Base-by-base conservation (phyloP, 2,888 invertebrate species). In the Anthrax anthrax region DNA sequence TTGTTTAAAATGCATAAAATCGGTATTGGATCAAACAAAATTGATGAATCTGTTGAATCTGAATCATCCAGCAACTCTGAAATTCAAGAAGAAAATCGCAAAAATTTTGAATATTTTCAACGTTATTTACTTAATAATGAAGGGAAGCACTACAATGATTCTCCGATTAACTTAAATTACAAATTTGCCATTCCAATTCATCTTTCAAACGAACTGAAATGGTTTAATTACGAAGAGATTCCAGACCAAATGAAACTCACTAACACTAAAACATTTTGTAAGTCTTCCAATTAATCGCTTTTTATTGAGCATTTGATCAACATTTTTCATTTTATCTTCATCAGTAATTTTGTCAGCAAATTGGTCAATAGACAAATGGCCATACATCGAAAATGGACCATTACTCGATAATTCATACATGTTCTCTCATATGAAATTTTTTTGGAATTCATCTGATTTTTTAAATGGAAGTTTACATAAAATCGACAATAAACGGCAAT, bases 261-360 rank as follows among this genome's bases (percentile, higher is more conserved):
- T 0, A 82, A 81, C 54, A 78, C 78, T n/a, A 81, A 81, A 45
- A 73, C 73, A 50, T 80, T 79, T 38, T 65, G 80, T 80, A 65
- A 63, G 17, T 42, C 16, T 39, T 17, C 34, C 45, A 2, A 43
- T 38, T 42, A 44, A 47, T 40, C 49, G 27, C 17, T 18, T 36
- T 44, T 37, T 18, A 47, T n/a, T 42, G 43, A 19, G 41, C 8
- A 39, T 50, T 19, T 39, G 8, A 39, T 4, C 14, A 17, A 8
- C 8, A 16, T 9, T 37, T 16, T 2, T 9, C 4, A 17, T 16
- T 16, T 16, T 16, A 19, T 23, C 16, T 42, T 57, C 55, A 5
- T n/a, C 56, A 80, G 80, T 78, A 36, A 60, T 79, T 43, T 51
- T 80, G 13, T 78, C 77, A 43, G 74, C 73, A 2, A 77, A 77